Percentiles rank a stretch among this genome's conserved stretches.
phyloP scores from a whole-genome alignment of 2,797 vertebrate genomes.

The Pelodytes ibericus region DNA sequence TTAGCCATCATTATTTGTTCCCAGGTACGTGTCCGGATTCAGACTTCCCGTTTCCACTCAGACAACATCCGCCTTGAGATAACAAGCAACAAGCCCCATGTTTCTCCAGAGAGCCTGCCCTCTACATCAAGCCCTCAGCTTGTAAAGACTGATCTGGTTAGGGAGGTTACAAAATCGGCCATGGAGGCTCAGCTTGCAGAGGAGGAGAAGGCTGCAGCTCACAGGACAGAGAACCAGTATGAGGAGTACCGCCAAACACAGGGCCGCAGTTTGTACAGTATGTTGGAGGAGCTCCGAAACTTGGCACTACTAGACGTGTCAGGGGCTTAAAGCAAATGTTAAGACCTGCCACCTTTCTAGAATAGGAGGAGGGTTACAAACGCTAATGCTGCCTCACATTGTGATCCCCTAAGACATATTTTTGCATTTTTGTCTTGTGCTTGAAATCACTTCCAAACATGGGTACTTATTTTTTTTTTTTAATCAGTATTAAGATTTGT shows the following conservation, averaged over 20 bases:
- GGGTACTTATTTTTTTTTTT: too few relatives aligned
- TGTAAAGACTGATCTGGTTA: conserved; percentile 70
- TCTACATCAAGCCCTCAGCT: conserved; percentile 43
- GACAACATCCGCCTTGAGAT: conserved; percentile 82
- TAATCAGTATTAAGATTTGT: too few relatives aligned
- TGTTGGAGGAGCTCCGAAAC: conserved; percentile 90
- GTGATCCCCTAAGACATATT: too few relatives aligned
- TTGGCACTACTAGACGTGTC: conserved; percentile 81
- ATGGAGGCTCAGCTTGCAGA: conserved; percentile 80
- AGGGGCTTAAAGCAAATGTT: not conserved
- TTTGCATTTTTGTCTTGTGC: too few relatives aligned
- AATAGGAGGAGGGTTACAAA: too few relatives aligned
- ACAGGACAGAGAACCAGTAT: conserved; percentile 73
- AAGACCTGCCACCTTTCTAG: too few relatives aligned
- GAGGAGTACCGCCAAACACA: conserved; percentile 84
- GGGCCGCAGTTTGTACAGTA: conserved; percentile 80
- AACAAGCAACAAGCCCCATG: conserved; percentile 72
- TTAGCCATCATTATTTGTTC: too few relatives aligned
- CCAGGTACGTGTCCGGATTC: conserved; percentile 85
- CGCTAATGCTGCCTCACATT: too few relatives aligned
- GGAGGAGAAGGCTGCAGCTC: conserved; percentile 62
- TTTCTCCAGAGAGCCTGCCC: not conserved
- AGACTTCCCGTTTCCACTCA: conserved; percentile 76
- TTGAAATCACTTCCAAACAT: too few relatives aligned
- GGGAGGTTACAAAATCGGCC: conserved; percentile 83